A percentile compares a stretch with the other conserved stretches of the same genome.
These are phyloP conservation scores for Sebastes hopkinsi DNA, from an alignment of 2,797 vertebrate genomes.

Conservation along the genomic window DNA sequence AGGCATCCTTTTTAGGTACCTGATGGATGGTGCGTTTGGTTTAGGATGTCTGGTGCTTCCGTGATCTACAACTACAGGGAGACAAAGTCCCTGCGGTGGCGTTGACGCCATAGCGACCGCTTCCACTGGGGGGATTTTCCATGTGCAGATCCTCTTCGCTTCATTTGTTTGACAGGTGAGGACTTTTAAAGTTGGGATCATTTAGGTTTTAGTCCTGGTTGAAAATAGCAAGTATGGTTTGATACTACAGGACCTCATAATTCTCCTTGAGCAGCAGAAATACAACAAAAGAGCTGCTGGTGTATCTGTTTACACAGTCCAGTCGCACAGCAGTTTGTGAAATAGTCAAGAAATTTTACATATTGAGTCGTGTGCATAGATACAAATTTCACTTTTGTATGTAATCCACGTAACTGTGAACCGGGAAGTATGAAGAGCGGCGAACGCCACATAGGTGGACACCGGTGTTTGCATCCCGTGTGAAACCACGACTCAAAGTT, in stretches of 20 bases:
- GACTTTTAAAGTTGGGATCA: background rate
- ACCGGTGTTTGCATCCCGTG: too few species aligned
- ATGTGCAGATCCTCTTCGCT: background rate
- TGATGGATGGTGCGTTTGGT: background rate
- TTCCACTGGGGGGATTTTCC: conserved; percentile 4
- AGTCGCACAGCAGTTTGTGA: too few species aligned
- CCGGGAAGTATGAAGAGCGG: too few species aligned
- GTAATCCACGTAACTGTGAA: too few species aligned
- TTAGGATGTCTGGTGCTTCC: conserved; percentile 13
- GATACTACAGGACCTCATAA: background rate
- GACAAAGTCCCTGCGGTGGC: conserved; percentile 10
- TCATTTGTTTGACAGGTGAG: conserved; percentile 9
- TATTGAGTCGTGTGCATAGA: too few species aligned
- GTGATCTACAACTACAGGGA: background rate
- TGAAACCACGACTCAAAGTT: too few species aligned
- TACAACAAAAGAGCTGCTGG: too few species aligned
- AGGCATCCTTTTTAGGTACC: background rate
- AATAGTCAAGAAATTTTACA: too few species aligned
- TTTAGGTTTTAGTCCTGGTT: background rate
- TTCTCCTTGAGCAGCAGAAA: background rate
- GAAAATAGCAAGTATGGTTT: background rate
- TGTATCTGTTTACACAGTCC: too few species aligned
- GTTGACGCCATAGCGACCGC: background rate
- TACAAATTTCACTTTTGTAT: too few species aligned
- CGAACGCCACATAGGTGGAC: too few species aligned